Evolutionary conservation across 2,113 vertebrate species (phyloP).

Genomic region (Leptobrachium ailaonicum): DNA sequence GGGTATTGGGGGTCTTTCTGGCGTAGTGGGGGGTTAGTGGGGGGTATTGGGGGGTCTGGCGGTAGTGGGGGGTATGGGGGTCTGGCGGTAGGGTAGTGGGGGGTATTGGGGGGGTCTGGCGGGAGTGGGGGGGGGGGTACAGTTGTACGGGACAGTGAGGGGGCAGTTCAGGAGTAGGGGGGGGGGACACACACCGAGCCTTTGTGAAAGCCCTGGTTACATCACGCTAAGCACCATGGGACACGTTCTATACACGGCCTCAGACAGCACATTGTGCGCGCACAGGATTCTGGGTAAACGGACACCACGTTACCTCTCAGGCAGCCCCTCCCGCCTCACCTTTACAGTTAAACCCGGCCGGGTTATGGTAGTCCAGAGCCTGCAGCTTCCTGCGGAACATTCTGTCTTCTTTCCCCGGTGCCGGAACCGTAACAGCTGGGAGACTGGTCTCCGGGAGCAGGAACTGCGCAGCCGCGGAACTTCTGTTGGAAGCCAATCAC

Average conservation of each 20-base stretch:
- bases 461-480: not conserved
- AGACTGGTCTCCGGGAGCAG: conserved; percentile 41
- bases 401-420: not conserved
- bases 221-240: not conserved
- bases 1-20: too few relatives aligned
- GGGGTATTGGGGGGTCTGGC: too few relatives aligned
- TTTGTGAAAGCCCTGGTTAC: too few relatives aligned
- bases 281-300: not conserved
- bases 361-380: conserved; percentile 91
- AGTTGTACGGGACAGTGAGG: too few relatives aligned
- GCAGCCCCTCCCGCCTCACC: conserved; percentile 63
- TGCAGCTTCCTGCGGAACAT: conserved; percentile 92
- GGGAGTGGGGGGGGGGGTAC: too few relatives aligned
- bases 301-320: not conserved
- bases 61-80: too few relatives aligned
- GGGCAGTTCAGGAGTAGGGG: too few relatives aligned
- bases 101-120: too few relatives aligned
- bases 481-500: not conserved
- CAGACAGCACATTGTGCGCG: not conserved
- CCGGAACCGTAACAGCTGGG: not conserved
- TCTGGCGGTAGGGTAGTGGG: too few relatives aligned
- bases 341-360: conserved; percentile 80
- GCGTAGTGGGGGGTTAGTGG: too few relatives aligned
- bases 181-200: too few relatives aligned
- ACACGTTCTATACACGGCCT: not conserved